Percentiles rank a stretch among this genome's conserved stretches.
Conservation (phyloP, 2,888 invertebrate species). For the Eupelmus urozonus region DNA sequence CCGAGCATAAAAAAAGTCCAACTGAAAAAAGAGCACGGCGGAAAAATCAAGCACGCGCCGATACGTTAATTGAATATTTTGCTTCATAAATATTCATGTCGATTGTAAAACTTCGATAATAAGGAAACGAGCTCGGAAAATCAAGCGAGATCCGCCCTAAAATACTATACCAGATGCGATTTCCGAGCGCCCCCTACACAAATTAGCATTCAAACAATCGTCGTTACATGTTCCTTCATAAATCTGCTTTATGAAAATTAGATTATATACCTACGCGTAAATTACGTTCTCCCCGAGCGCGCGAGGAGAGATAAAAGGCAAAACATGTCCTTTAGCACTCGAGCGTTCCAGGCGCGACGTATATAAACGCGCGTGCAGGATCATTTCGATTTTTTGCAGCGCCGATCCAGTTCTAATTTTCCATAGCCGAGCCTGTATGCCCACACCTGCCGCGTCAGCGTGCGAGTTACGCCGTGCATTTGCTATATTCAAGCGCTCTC, state of each 20-base stretch:
- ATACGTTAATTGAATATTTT: conserved; percentile 39
- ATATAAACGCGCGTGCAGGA: too few species aligned
- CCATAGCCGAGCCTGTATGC: conserved; percentile 31
- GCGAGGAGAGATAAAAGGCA: not conserved
- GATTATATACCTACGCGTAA: too few species aligned
- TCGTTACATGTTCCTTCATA: not conserved
- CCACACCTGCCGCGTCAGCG: conserved; percentile 5
- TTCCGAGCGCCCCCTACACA: too few species aligned
- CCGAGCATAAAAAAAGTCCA: too few species aligned
- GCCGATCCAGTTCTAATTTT: conserved; percentile 46
- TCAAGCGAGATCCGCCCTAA: not conserved
- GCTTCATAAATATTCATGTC: conserved; percentile 32
- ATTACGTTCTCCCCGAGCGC: too few species aligned
- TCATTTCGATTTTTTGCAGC: conserved; percentile 12
- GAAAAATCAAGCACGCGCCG: not conserved
- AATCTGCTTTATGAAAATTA: conserved; percentile 35
- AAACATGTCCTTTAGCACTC: not conserved
- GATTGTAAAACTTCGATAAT: conserved; percentile 34
- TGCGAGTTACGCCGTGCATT: too few species aligned
- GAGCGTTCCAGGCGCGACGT: not conserved
- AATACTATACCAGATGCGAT: not conserved
- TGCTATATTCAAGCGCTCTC: too few species aligned
- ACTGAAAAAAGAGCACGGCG: too few species aligned
- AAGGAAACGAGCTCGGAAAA: conserved; percentile 19
- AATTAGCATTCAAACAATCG: conserved; percentile 11